A percentile compares a stretch with the other conserved stretches of the same genome.
Conservation (phyloP, 2,888 invertebrate species). For the Marronus borbonicus region DNA sequence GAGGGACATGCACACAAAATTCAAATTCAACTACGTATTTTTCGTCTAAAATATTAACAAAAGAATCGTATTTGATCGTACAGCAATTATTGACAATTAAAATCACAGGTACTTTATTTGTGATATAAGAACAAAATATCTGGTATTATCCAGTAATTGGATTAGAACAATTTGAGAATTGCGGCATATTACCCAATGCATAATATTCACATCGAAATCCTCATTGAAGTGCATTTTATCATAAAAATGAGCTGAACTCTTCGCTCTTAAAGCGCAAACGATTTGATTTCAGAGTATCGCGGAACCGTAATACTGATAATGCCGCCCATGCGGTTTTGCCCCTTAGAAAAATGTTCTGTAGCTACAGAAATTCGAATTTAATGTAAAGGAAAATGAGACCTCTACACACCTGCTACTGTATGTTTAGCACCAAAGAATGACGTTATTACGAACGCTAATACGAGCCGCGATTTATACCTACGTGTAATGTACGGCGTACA, state of each 20-base stretch:
- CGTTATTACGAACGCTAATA: background rate
- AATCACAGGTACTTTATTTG: no score
- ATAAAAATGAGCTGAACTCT: background rate
- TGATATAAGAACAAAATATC: no score
- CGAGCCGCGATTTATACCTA: background rate
- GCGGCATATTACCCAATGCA: background rate
- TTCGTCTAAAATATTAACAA: no score
- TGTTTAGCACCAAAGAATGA: background rate
- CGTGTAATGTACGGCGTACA: background rate
- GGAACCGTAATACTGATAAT: background rate
- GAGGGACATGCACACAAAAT: no score
- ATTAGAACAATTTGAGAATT: background rate
- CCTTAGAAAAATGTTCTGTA: background rate
- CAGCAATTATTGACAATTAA: no score
- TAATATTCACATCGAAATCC: background rate
- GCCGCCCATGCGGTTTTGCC: background rate
- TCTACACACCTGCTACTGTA: background rate
- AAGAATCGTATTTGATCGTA: no score
- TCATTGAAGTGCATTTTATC: background rate
- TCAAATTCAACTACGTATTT: no score
- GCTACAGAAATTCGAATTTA: background rate
- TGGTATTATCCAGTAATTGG: no score
- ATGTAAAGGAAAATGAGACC: constrained; percentile 3
- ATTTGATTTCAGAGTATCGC: constrained; percentile 7
- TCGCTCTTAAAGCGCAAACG: background rate